Percentiles rank a stretch among this genome's conserved stretches.
phyloP scores from a whole-genome alignment of 2,888 invertebrate genomes.

The Bursaphelenchus okinawaensis region DNA sequence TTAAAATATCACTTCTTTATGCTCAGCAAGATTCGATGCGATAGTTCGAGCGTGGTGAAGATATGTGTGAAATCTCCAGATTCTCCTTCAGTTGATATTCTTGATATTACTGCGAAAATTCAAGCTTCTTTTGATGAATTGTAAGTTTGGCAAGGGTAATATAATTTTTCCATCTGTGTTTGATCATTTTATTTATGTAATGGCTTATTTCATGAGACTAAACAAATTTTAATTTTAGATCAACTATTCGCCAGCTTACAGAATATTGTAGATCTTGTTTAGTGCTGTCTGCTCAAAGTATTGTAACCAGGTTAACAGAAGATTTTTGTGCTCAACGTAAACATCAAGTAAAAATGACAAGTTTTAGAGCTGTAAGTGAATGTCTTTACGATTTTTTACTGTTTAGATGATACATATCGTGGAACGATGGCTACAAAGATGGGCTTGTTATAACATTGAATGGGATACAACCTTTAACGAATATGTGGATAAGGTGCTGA shows the following conservation, averaged over 20 bases:
- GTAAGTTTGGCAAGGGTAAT: not conserved
- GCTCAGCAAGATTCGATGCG: not conserved
- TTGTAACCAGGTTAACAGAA: not conserved
- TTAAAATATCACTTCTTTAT: not conserved
- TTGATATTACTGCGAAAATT: not conserved
- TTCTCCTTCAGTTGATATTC: not conserved
- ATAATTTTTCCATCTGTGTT: not conserved
- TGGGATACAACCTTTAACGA: not conserved
- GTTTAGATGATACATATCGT: not conserved
- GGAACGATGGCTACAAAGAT: not conserved
- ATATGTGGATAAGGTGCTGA: not conserved
- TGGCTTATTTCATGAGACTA: no score
- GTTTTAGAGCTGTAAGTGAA: not conserved
- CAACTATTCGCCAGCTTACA: not conserved
- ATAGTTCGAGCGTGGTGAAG: not conserved
- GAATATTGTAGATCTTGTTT: not conserved
- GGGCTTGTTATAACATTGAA: not conserved
- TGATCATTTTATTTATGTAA: no score
- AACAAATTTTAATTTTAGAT: no score
- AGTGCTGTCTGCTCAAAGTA: not conserved
- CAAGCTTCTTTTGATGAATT: not conserved
- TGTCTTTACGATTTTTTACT: no score
- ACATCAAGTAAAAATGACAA: not conserved
- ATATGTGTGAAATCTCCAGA: not conserved
- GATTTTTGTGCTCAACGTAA: not conserved